Conservation (phyloP, 2,888 invertebrate species). For the Chromoteleia sp. region DNA sequence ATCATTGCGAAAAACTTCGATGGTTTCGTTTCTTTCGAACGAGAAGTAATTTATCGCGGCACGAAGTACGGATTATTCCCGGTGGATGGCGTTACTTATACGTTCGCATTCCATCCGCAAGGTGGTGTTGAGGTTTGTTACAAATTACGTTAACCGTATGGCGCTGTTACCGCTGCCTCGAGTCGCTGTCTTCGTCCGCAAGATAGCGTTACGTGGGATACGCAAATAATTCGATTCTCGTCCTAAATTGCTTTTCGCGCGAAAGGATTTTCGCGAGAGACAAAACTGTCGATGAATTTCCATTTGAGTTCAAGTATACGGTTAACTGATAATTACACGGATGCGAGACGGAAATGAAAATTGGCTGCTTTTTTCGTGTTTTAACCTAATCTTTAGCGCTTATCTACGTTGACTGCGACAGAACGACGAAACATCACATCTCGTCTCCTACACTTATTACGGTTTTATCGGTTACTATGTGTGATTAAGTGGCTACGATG, state of each 20-base stretch:
- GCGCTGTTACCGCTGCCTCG: not conserved
- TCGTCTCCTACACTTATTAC: conserved; percentile 77
- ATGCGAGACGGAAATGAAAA: conserved; percentile 37
- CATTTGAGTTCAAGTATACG: conserved; percentile 9
- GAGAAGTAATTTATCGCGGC: not conserved
- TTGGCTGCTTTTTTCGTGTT: conserved; percentile 9
- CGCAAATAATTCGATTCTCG: not conserved
- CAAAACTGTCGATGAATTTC: conserved; percentile 20
- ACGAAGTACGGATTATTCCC: not conserved
- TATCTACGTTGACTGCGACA: conserved; percentile 71
- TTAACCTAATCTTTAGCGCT: conserved; percentile 70
- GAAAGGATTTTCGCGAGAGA: not conserved
- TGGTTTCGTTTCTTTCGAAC: not conserved
- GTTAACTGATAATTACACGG: conserved; percentile 10
- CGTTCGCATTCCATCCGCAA: conserved; percentile 1
- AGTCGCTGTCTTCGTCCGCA: not conserved
- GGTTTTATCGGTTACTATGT: conserved; percentile 71
- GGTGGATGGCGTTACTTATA: not conserved
- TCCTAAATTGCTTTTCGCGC: not conserved
- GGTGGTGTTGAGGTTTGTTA: not conserved
- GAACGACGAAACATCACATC: conserved; percentile 73
- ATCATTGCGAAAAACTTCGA: conserved; percentile 55
- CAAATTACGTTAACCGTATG: not conserved
- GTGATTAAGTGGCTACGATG: conserved; percentile 71
- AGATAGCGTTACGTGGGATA: not conserved